phyloP scores from a whole-genome alignment of 1,140 invertebrate genomes.

The Apis florea region DNA sequence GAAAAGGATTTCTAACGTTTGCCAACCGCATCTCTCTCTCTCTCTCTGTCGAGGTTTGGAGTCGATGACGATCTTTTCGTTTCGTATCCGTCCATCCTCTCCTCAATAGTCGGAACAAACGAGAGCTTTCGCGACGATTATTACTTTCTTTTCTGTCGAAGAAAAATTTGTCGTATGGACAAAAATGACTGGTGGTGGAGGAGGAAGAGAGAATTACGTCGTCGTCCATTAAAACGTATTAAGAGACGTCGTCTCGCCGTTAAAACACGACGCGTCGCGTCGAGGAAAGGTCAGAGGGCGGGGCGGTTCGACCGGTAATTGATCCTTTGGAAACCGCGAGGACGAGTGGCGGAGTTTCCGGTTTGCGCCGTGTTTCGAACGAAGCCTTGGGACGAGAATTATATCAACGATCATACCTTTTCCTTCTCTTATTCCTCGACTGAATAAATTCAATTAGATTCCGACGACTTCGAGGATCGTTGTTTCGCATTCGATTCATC shows the following conservation, averaged over 20 bases:
- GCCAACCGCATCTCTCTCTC: background rate
- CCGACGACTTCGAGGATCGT: background rate
- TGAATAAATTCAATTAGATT: conserved; percentile 18
- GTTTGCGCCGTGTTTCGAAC: too few relatives aligned
- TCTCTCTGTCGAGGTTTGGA: conserved; percentile 8
- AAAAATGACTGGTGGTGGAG: background rate
- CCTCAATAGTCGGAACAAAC: background rate
- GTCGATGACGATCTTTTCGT: conserved; percentile 22
- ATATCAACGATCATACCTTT: background rate
- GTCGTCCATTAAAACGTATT: conserved; percentile 12
- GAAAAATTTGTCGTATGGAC: background rate
- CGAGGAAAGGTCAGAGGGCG: conserved; percentile 16
- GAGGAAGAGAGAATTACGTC: background rate
- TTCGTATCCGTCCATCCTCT: background rate
- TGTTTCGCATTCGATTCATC: conserved; percentile 17
- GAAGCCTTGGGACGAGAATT: too few relatives aligned
- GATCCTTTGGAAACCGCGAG: background rate
- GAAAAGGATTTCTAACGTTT: conserved; percentile 37
- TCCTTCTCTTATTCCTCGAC: background rate
- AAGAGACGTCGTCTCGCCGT: conserved; percentile 11
- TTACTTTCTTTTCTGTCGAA: background rate
- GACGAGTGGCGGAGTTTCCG: background rate
- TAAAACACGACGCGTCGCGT: background rate
- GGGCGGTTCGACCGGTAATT: background rate
- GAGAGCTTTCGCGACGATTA: background rate